Evolutionary conservation across 1,140 invertebrate genomes (phyloP).

Genomic region (Dryas iulia): DNA sequence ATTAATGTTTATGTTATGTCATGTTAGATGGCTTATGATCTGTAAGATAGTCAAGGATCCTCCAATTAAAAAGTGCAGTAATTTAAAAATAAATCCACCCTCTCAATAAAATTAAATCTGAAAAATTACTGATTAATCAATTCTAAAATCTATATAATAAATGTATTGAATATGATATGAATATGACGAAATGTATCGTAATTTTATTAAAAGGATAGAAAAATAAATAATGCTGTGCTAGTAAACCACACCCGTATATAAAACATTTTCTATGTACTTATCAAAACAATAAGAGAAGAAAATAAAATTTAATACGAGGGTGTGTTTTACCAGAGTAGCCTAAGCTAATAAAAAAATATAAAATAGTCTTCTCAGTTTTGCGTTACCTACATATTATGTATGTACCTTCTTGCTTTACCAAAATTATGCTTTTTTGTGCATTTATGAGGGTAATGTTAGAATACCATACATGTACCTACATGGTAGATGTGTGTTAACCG

Average conservation of each 20-base stretch:
- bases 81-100: constrained; percentile 65
- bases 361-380: constrained; percentile 54
- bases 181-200: neutral
- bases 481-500: constrained; percentile 53
- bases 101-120: constrained; percentile 48
- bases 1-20: neutral
- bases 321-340: constrained; percentile 72
- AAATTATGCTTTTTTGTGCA: constrained; percentile 59
- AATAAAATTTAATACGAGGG: constrained; percentile 31
- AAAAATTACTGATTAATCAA: neutral
- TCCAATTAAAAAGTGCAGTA: constrained; percentile 74
- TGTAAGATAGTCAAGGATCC: constrained; percentile 59
- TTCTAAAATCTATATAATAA: neutral
- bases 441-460: constrained; percentile 57
- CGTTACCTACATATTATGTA: constrained; percentile 45
- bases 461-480: constrained; percentile 57
- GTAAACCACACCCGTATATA: constrained; percentile 59
- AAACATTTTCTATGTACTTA: neutral
- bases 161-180: neutral
- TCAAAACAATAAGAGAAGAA: constrained; percentile 19
- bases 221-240: constrained; percentile 67
- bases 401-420: constrained; percentile 41
- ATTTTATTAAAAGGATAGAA: constrained; percentile 46
- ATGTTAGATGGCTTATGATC: neutral
- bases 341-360: constrained; percentile 75